These are phyloP conservation scores for Molossus molossus DNA, from an alignment of 2,797 vertebrate genomes.

Conservation along the genomic window DNA sequence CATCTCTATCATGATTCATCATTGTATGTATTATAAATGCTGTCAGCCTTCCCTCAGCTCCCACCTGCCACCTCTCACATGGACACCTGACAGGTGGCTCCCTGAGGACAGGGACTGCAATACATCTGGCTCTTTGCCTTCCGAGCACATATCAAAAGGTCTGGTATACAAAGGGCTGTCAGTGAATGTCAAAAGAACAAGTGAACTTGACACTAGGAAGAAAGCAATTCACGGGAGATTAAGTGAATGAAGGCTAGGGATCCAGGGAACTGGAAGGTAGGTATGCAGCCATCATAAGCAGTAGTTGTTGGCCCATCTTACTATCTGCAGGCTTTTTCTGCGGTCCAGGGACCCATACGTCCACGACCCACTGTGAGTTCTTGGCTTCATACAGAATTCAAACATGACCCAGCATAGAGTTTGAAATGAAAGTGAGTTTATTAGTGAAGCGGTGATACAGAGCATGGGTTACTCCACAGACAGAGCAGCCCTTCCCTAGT, in stretches of 20 bases:
- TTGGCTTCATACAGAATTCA: not conserved
- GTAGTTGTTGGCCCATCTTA: not conserved
- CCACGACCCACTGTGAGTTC: not conserved
- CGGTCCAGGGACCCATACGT: not conserved
- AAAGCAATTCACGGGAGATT: not conserved
- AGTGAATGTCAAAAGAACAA: not conserved
- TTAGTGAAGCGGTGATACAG: not conserved
- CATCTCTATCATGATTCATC: not conserved
- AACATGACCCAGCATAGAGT: too few species aligned
- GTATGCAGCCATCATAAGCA: not conserved
- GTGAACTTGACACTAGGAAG: not conserved
- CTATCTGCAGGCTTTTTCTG: not conserved
- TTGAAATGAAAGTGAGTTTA: too few species aligned
- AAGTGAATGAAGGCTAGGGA: not conserved
- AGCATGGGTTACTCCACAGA: not conserved
- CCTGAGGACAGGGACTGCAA: not conserved
- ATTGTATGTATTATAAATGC: not conserved
- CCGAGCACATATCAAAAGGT: not conserved
- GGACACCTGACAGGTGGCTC: not conserved
- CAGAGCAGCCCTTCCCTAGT: not conserved
- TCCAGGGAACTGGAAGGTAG: not conserved
- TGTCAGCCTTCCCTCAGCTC: not conserved
- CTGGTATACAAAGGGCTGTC: not conserved
- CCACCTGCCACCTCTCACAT: not conserved
- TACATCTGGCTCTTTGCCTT: not conserved